A percentile compares a stretch with the other conserved stretches of the same genome.
phyloP scores from a whole-genome alignment of 1,140 invertebrate genomes.

The Pogonomyrmex californicus region DNA sequence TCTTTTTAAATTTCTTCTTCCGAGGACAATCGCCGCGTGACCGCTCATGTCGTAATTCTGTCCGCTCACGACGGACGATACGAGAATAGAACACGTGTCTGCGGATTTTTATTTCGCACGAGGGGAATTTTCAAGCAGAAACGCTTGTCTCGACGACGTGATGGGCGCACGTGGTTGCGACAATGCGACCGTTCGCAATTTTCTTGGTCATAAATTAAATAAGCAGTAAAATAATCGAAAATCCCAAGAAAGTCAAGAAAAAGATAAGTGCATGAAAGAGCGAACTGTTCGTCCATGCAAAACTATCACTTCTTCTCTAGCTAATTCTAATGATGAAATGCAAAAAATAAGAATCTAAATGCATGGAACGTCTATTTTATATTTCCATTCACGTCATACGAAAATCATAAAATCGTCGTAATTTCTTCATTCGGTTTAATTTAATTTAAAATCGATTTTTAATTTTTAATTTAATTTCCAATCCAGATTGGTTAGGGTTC shows the following conservation, averaged over 20 bases:
- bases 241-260: background rate
- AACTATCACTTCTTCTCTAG: background rate
- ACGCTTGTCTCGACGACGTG: background rate
- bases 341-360: too few relatives aligned
- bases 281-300: background rate
- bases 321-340: too few relatives aligned
- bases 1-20: background rate
- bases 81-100: background rate
- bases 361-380: too few relatives aligned
- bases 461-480: background rate
- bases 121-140: background rate
- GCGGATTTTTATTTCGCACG: background rate
- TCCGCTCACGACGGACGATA: background rate
- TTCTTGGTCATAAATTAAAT: background rate
- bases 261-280: background rate
- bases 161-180: background rate
- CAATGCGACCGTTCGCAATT: background rate
- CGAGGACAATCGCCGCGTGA: background rate
- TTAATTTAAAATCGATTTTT: too few relatives aligned
- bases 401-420: too few relatives aligned
- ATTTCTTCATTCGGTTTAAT: too few relatives aligned
- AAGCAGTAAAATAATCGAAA: background rate
- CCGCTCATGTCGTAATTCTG: background rate
- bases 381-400: too few relatives aligned
- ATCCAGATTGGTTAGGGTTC: background rate